Conservation (phyloP, 2,888 invertebrate genomes). For the Nebria brevicollis region DNA sequence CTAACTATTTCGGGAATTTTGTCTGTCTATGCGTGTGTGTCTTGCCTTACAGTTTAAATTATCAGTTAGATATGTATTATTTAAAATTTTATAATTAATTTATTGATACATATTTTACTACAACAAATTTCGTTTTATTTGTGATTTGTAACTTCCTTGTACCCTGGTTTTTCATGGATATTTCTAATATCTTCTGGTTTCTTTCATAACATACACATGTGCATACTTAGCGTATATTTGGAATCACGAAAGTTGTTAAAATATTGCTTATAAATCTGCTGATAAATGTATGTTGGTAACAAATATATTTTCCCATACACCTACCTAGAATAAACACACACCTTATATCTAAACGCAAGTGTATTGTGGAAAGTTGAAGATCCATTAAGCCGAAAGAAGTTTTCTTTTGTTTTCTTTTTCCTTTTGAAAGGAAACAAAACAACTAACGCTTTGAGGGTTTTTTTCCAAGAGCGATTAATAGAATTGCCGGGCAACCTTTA, state of each 20-base stretch:
- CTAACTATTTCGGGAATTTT: too few species aligned
- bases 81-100: too few species aligned
- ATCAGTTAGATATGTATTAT: too few species aligned
- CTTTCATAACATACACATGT: too few species aligned
- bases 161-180: too few species aligned
- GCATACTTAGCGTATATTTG: too few species aligned
- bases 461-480: constrained; percentile 31
- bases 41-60: too few species aligned
- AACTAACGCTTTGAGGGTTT: constrained; percentile 33
- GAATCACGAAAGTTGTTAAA: background rate
- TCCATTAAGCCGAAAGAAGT: constrained; percentile 33
- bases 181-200: too few species aligned
- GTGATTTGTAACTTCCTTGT: too few species aligned
- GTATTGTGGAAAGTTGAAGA: constrained; percentile 34
- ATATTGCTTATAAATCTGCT: background rate
- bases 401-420: constrained; percentile 28
- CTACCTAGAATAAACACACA: background rate
- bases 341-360: background rate
- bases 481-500: constrained; percentile 32
- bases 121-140: too few species aligned
- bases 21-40: too few species aligned
- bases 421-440: constrained; percentile 39
- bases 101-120: too few species aligned
- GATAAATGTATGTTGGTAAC: background rate
- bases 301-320: background rate